Conservation (phyloP, 2,113 vertebrate species). For the Suricata suricatta region DNA sequence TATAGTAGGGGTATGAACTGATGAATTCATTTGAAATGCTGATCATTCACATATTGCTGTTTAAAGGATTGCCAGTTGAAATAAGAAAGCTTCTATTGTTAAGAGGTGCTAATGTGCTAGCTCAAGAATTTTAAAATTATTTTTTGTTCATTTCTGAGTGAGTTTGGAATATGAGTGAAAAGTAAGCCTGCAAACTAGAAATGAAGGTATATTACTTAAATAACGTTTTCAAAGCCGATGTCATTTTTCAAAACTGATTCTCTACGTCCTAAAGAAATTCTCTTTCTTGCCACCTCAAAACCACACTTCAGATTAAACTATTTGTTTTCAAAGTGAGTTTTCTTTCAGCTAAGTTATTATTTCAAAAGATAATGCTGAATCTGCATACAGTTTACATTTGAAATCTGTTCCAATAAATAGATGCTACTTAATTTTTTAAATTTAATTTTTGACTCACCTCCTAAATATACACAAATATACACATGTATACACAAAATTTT, state of each 20-base stretch:
- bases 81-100: not conserved
- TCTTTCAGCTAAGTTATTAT: not conserved
- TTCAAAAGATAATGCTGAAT: slow-evolving; percentile 42
- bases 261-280: slow-evolving; percentile 29
- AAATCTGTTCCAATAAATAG: not conserved
- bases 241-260: not conserved
- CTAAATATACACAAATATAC: not conserved
- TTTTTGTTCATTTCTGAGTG: not conserved
- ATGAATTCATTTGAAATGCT: not conserved
- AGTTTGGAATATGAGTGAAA: slow-evolving; percentile 19
- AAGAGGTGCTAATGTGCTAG: not conserved
- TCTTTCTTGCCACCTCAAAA: slow-evolving; percentile 21
- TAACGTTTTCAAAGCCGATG: not conserved
- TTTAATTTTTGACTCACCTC: not conserved
- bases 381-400: not conserved
- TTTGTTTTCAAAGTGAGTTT: slow-evolving; percentile 38
- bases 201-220: not conserved
- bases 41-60: not conserved
- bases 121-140: not conserved
- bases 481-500: not conserved
- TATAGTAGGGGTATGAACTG: not conserved
- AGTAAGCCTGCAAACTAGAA: not conserved
- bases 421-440: not conserved
- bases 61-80: not conserved
- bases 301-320: not conserved